A percentile compares a stretch with the other conserved stretches of the same genome.
Evolutionary conservation across 2,113 vertebrate genomes (phyloP).

Genomic region (Setophaga kirtlandii): DNA sequence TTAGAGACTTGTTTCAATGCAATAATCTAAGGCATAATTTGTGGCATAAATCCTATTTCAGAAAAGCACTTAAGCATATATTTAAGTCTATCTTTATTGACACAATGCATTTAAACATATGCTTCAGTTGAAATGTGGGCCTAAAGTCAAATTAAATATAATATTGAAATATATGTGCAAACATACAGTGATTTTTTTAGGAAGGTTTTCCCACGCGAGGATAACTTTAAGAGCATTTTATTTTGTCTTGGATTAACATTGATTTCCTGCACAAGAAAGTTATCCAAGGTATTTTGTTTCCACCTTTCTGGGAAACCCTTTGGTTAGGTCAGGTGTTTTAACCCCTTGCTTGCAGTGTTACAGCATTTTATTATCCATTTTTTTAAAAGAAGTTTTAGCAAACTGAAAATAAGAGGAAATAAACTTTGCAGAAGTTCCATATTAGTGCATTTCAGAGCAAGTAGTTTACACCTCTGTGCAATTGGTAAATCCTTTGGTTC

Average conservation of each 20-base stretch:
- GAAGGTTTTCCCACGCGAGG: not conserved
- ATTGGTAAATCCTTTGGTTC: not conserved
- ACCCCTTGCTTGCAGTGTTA: not conserved
- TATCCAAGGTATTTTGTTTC: not conserved
- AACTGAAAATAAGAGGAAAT: not conserved
- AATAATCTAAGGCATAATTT: slow-evolving; percentile 32
- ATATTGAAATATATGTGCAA: not conserved
- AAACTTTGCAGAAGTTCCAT: not conserved
- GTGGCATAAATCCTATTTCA: not conserved
- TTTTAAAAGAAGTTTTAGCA: not conserved
- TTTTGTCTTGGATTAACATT: not conserved
- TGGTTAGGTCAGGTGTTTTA: not conserved
- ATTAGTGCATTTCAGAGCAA: not conserved
- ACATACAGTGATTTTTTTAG: not conserved
- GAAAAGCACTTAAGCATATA: not conserved
- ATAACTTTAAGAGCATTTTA: not conserved
- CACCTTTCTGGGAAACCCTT: not conserved
- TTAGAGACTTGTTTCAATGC: slow-evolving; percentile 13
- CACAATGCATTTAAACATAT: not conserved
- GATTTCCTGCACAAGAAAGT: not conserved
- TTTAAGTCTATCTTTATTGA: slow-evolving; percentile 2
- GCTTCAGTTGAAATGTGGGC: not conserved
- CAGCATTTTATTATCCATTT: not conserved
- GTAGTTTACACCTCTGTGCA: not conserved
- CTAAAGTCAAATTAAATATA: not conserved